phyloP scores from a whole-genome alignment of 2,113 vertebrate genomes.

The Eurystomus gularis region DNA sequence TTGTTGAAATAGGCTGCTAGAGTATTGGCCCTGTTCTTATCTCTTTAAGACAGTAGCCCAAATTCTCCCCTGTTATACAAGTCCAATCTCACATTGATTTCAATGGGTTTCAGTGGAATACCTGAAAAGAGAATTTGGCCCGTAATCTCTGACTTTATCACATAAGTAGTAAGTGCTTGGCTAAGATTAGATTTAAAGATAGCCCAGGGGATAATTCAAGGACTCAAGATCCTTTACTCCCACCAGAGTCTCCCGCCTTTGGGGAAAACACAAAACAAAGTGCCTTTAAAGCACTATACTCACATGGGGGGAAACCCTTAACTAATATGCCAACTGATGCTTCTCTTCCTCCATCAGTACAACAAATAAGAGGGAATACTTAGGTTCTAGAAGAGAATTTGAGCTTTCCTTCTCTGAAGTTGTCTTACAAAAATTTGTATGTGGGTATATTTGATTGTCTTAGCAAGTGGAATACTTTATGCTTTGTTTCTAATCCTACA shows the following conservation, averaged over 20 bases:
- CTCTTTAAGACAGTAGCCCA: slow-evolving; percentile 41
- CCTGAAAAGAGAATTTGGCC: slow-evolving; percentile 50
- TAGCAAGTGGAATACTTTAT: background rate
- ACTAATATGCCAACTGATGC: background rate
- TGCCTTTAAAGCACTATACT: background rate
- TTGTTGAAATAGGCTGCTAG: background rate
- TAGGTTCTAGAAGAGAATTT: background rate
- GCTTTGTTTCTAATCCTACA: background rate
- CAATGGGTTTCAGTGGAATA: slow-evolving; percentile 28
- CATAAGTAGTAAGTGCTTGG: slow-evolving; percentile 17
- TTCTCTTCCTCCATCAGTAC: background rate
- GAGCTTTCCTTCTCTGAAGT: background rate
- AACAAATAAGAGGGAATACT: background rate
- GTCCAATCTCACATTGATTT: slow-evolving; percentile 65
- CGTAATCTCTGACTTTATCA: slow-evolving; percentile 45
- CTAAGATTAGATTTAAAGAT: slow-evolving; percentile 64
- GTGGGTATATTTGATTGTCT: background rate
- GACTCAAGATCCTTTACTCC: background rate
- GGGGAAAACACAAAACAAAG: background rate
- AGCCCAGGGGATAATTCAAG: slow-evolving; percentile 43
- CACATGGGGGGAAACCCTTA: fast-evolving
- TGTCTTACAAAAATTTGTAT: background rate
- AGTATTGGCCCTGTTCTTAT: slow-evolving; percentile 58
- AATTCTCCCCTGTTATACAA: slow-evolving; percentile 19
- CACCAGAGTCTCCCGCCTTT: background rate